Base-by-base conservation (phyloP, 2,113 vertebrate genomes). In the Microcebus tavaratra region DNA sequence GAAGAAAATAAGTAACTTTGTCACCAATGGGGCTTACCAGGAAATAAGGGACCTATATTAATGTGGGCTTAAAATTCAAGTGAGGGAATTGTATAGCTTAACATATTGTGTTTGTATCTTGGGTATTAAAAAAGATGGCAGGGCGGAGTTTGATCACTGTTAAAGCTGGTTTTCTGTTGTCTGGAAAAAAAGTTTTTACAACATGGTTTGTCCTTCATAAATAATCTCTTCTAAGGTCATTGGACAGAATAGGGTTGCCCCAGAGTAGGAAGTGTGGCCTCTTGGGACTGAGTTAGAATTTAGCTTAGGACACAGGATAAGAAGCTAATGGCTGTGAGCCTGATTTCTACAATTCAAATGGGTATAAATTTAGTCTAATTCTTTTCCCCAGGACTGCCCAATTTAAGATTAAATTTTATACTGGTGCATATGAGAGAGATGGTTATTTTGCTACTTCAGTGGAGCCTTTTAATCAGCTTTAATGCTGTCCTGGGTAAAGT, bases 401-500 rank as follows among this genome's bases (percentile, higher is more conserved):
- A 68, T 59, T 89, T 87, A 90, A 88, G 79, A 87, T 95, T 79
- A 83, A 91, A 67, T 89, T 93, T 94, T 82, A 75, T 75, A 39
- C 25, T 75, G 42, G 25, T 90, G 48, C 31, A 23, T 76, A 9
- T 82, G 79, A 82, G 68, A 75, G 36, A 93, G 63, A 39, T 0
- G 34, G 80, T 48, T 53, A 55, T 84, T 96, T 95, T 88, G 18
- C 72, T 91, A 1, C 92, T 97, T 94, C 81, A 83, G 2, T 80
- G 75, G 79, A 79, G 86, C 67, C 45, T 91, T 96, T 96, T 88
- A 91, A 86, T 82, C 75, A 87, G 68, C 86, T 94, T 95, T 89
- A 80, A 86, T 97, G 34, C 73, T 91, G 36, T 79, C 55, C 45
- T 97, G 95, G 39, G 84, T 86, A 89, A 88, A 97, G 82, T 93